Evolutionary conservation across 2,888 invertebrate genomes (phyloP).

Genomic region (Loripinus fragilis): DNA sequence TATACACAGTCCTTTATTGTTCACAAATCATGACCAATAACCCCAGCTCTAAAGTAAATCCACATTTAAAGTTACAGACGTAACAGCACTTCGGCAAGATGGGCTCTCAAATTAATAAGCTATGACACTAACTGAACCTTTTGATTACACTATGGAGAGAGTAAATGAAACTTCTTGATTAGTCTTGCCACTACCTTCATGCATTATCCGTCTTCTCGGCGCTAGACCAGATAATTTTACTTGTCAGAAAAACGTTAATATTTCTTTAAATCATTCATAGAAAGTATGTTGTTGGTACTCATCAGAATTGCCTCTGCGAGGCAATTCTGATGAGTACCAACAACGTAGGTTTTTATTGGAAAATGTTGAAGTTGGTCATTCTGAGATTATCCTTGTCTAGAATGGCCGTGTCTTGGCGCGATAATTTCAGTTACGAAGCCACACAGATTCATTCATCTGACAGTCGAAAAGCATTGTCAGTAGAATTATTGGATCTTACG

Average conservation of each 20-base stretch:
- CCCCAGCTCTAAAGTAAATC: too few relatives aligned
- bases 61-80: slow-evolving; percentile 47
- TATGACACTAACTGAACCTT: slow-evolving; percentile 65
- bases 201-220: slow-evolving; percentile 1
- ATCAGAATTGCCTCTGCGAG: too few relatives aligned
- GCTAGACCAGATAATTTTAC: too few relatives aligned
- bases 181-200: slow-evolving; percentile 26
- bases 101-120: slow-evolving; percentile 67
- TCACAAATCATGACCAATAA: too few relatives aligned
- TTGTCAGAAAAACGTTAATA: too few relatives aligned
- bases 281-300: too few relatives aligned
- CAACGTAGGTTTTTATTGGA: too few relatives aligned
- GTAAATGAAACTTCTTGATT: slow-evolving; percentile 65
- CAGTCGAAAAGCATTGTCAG: slow-evolving; percentile 24
- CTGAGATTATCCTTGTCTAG: too few relatives aligned
- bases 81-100: slow-evolving; percentile 46
- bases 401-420: background rate
- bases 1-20: too few relatives aligned
- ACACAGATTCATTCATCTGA: slow-evolving; percentile 22
- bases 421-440: slow-evolving; percentile 11
- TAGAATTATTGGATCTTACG: slow-evolving; percentile 30
- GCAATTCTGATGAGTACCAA: too few relatives aligned
- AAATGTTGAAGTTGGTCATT: too few relatives aligned
- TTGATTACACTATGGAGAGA: slow-evolving; percentile 62
- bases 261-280: too few relatives aligned